phyloP scores from a whole-genome alignment of 2,888 invertebrate genomes.

The Cheilosia vulpina region DNA sequence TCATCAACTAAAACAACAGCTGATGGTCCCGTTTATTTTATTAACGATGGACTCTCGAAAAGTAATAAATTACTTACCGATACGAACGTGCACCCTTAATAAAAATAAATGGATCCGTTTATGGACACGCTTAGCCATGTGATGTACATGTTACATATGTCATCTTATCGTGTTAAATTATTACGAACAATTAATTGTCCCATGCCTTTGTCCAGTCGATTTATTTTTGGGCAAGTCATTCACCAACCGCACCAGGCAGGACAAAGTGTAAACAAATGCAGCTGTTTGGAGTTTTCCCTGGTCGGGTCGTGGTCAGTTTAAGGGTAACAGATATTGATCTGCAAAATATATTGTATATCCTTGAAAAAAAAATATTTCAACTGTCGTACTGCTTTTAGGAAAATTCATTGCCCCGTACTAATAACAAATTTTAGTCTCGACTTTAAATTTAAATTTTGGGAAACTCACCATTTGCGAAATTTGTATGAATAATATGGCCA shows the following conservation, averaged over 20 bases:
- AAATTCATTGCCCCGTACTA: too few species aligned
- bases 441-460: too few species aligned
- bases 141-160: conserved; percentile 45
- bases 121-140: conserved; percentile 21
- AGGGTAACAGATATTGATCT: neutral
- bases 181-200: conserved; percentile 45
- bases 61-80: conserved; percentile 24
- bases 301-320: neutral
- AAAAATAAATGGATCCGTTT: conserved; percentile 46
- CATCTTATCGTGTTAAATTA: conserved; percentile 45
- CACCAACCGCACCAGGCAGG: neutral
- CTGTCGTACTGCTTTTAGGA: too few species aligned
- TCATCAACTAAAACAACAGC: conserved; percentile 13
- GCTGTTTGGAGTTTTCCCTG: conserved; percentile 20
- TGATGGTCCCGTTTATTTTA: conserved; percentile 28
- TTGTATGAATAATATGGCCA: too few species aligned
- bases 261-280: conserved; percentile 32
- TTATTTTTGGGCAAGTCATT: conserved; percentile 27
- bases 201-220: conserved; percentile 15
- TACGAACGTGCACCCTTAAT: conserved; percentile 20
- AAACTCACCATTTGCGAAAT: too few species aligned
- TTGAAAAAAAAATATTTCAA: neutral
- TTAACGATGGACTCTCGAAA: conserved; percentile 21
- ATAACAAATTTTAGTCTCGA: too few species aligned
- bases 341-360: too few species aligned